phyloP scores from a whole-genome alignment of 1,140 invertebrate species.

The Anagrus nilaparvatae region DNA sequence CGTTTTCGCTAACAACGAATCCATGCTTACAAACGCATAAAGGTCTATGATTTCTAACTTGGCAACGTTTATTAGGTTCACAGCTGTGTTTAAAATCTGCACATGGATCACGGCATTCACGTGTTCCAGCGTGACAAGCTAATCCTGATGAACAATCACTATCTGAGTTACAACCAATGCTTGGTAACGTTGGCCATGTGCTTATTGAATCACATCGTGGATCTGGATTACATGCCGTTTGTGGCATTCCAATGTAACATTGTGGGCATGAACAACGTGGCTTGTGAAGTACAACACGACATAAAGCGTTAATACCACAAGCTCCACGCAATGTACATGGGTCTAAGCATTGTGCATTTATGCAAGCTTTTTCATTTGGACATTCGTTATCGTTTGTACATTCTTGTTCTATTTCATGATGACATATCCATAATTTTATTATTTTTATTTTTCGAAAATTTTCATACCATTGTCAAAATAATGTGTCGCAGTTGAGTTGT shows the following conservation, averaged over 20 bases:
- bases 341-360: slow-evolving; percentile 76
- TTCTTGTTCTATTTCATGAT: slow-evolving; percentile 63
- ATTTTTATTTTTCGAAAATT: too few species aligned
- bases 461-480: too few species aligned
- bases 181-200: slow-evolving; percentile 38
- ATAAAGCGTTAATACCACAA: slow-evolving; percentile 81
- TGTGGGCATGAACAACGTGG: slow-evolving; percentile 77
- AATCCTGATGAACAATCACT: slow-evolving; percentile 65
- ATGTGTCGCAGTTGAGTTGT: too few species aligned
- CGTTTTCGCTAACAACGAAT: slow-evolving; percentile 73
- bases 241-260: slow-evolving; percentile 73
- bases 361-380: slow-evolving; percentile 81
- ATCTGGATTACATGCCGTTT: slow-evolving; percentile 64
- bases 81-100: slow-evolving; percentile 50
- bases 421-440: too few species aligned
- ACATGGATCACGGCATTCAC: slow-evolving; percentile 73
- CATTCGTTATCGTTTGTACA: slow-evolving; percentile 85
- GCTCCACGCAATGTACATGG: slow-evolving; percentile 77
- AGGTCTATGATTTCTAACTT: slow-evolving; percentile 72
- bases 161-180: slow-evolving; percentile 52
- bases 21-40: slow-evolving; percentile 82
- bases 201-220: slow-evolving; percentile 54
- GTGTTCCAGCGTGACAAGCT: slow-evolving; percentile 56
- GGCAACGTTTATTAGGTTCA: slow-evolving; percentile 72
- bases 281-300: slow-evolving; percentile 70